Evolutionary conservation across 2,888 invertebrate genomes (phyloP).

Genomic region (Calameuta idolon): DNA sequence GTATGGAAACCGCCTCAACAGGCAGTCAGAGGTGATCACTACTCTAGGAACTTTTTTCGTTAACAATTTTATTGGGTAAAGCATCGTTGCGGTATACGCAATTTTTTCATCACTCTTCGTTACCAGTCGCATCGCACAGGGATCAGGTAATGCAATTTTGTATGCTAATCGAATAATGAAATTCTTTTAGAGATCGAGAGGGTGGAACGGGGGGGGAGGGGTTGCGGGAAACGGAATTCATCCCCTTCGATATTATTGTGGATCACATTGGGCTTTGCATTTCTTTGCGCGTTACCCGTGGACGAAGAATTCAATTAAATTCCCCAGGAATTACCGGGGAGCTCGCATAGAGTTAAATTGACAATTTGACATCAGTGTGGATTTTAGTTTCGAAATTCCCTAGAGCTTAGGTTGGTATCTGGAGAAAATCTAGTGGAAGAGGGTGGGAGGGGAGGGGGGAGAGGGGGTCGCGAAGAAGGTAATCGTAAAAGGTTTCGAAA

Average conservation of each 20-base stretch:
- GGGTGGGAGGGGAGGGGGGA: too few species aligned
- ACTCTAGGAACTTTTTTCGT: background rate
- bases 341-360: background rate
- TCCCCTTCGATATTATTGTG: constrained; percentile 8
- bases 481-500: background rate
- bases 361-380: background rate
- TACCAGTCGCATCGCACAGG: background rate
- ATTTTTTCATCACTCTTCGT: background rate
- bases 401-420: background rate
- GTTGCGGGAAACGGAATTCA: constrained; percentile 1
- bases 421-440: background rate
- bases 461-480: background rate
- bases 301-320: constrained; percentile 23
- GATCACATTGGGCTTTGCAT: constrained; percentile 19
- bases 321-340: background rate
- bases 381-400: background rate
- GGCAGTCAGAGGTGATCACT: background rate
- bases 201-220: background rate
- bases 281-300: constrained; percentile 17
- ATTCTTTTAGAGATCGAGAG: background rate
- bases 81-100: background rate
- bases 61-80: background rate
- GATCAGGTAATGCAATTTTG: background rate
- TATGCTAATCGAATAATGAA: background rate
- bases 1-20: background rate